These are phyloP conservation scores for Nomada fucata DNA, from an alignment of 2,888 invertebrate genomes.

Conservation along the genomic window DNA sequence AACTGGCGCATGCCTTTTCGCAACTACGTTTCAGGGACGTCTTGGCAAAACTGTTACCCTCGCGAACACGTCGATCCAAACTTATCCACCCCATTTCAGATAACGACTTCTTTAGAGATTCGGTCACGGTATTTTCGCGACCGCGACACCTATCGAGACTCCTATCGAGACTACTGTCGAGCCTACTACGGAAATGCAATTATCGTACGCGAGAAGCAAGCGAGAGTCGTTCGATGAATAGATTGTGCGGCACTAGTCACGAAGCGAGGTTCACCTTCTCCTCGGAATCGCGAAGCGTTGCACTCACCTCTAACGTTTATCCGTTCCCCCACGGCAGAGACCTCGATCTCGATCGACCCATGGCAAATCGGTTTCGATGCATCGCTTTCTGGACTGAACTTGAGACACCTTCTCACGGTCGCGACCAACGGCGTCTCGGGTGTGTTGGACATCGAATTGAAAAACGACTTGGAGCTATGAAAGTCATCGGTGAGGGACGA, in stretches of 20 bases:
- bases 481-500: constrained; percentile 80
- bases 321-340: constrained; percentile 86
- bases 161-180: too few relatives aligned
- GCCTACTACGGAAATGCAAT: too few relatives aligned
- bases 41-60: constrained; percentile 27
- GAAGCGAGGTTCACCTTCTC: too few relatives aligned
- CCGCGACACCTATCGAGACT: neutral
- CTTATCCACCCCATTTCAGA: too few relatives aligned
- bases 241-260: too few relatives aligned
- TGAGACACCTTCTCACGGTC: constrained; percentile 81
- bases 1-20: constrained; percentile 77
- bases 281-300: neutral
- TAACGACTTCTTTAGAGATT: too few relatives aligned
- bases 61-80: neutral
- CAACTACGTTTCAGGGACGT: constrained; percentile 45
- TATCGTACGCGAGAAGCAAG: too few relatives aligned
- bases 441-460: constrained; percentile 76
- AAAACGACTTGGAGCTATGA: constrained; percentile 79
- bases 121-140: neutral
- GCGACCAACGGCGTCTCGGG: constrained; percentile 82
- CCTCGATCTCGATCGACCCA: constrained; percentile 89
- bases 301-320: constrained; percentile 90
- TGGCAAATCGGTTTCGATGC: constrained; percentile 67
- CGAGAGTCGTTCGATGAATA: too few relatives aligned
- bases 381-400: constrained; percentile 81